Evolutionary conservation across 2,888 invertebrate genomes (phyloP).

Genomic region (Callosobruchus maculatus): DNA sequence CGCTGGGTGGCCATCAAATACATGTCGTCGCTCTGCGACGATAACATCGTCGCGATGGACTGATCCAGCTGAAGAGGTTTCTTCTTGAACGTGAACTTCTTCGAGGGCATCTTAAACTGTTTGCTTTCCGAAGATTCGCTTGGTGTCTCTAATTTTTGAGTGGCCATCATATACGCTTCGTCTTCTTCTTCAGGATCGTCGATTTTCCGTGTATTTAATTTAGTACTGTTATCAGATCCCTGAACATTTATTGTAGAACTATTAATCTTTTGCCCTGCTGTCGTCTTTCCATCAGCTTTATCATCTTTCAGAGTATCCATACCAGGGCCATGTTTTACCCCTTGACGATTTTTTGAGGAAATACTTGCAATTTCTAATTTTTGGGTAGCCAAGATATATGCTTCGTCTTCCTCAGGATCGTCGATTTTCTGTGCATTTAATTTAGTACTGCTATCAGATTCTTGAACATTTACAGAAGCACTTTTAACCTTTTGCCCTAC

Average conservation of each 20-base stretch:
- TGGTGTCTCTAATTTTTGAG: conserved; percentile 16
- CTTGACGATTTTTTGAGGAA: background rate
- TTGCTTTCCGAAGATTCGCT: background rate
- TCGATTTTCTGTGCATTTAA: too few species aligned
- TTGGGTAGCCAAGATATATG: too few species aligned
- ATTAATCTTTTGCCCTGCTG: background rate
- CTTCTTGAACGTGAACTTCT: conserved; percentile 20
- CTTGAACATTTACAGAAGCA: too few species aligned
- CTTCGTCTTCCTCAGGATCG: too few species aligned
- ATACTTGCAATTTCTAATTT: background rate
- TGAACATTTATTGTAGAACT: too few species aligned
- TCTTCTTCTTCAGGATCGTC: conserved; percentile 5
- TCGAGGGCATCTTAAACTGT: conserved; percentile 10
- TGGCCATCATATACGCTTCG: conserved; percentile 20
- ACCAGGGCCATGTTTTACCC: background rate
- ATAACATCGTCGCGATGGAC: conserved; percentile 14
- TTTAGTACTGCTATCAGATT: too few species aligned
- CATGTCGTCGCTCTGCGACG: conserved; percentile 12
- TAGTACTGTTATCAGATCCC: too few species aligned
- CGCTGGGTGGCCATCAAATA: conserved; percentile 19
- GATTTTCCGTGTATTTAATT: too few species aligned
- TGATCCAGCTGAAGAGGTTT: conserved; percentile 13
- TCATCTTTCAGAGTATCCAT: too few species aligned
- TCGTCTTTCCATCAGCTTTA: background rate
- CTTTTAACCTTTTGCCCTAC: too few species aligned